Percentiles rank a stretch among this genome's conserved stretches.
phyloP scores from a whole-genome alignment of 2,113 vertebrate species.

The Blennius ocellaris region DNA sequence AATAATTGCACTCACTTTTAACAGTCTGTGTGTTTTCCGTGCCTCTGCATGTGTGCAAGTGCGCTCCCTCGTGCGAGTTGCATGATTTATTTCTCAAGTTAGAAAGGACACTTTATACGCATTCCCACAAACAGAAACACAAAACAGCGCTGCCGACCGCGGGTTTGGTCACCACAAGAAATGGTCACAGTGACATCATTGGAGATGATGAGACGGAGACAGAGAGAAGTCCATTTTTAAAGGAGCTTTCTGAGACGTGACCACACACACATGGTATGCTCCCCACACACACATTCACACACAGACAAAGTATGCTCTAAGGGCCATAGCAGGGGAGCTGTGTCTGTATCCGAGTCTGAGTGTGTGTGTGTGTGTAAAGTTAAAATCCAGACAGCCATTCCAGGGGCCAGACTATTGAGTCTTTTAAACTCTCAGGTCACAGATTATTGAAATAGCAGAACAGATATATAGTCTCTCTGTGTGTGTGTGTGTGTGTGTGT shows the following conservation, averaged over 20 bases:
- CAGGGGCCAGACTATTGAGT: constrained; percentile 78
- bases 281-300: constrained; percentile 57
- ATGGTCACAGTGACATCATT: constrained; percentile 54
- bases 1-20: constrained; percentile 55
- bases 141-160: constrained; percentile 30
- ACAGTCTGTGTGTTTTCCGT: constrained; percentile 13
- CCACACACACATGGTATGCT: constrained; percentile 81
- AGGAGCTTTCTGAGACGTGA: constrained; percentile 74
- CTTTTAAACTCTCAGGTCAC: constrained; percentile 79
- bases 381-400: constrained; percentile 80
- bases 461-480: constrained; percentile 60
- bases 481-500: constrained; percentile 22
- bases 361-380: constrained; percentile 50
- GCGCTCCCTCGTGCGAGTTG: constrained; percentile 32
- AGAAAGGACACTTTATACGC: constrained; percentile 49
- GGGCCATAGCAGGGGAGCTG: constrained; percentile 70
- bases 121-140: constrained; percentile 11
- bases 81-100: constrained; percentile 53
- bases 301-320: constrained; percentile 62
- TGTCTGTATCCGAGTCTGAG: constrained; percentile 35
- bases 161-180: constrained; percentile 24
- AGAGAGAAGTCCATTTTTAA: constrained; percentile 54
- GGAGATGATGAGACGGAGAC: constrained; percentile 24
- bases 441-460: constrained; percentile 81
- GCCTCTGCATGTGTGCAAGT: constrained; percentile 29